Conservation (phyloP, 2,888 invertebrate genomes). For the Labia minor region DNA sequence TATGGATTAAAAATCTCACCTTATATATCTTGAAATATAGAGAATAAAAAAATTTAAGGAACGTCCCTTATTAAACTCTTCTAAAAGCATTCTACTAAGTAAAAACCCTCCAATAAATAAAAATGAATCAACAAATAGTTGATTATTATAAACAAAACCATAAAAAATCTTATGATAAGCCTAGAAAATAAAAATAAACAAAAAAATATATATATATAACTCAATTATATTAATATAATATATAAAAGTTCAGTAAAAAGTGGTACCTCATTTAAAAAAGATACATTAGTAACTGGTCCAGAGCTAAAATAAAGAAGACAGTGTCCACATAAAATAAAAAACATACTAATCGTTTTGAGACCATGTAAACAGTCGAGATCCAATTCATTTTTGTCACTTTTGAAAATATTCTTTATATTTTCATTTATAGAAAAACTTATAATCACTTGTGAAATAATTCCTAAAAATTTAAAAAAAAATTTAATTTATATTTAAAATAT, state of each 20-base stretch:
- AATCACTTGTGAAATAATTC: slow-evolving; percentile 27
- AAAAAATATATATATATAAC: slow-evolving; percentile 13
- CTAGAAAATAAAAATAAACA: slow-evolving; percentile 36
- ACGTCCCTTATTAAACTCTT: slow-evolving; percentile 54
- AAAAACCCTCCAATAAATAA: slow-evolving; percentile 59
- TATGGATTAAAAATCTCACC: slow-evolving; percentile 37
- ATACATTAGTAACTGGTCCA: slow-evolving; percentile 55
- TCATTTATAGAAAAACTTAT: slow-evolving; percentile 48
- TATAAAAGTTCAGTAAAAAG: too few relatives aligned
- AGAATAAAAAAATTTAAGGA: slow-evolving; percentile 49
- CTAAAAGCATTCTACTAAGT: slow-evolving; percentile 52
- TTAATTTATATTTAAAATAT: too few relatives aligned
- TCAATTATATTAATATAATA: neutral
- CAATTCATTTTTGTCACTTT: slow-evolving; percentile 45
- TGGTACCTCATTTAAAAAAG: slow-evolving; percentile 49
- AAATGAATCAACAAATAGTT: slow-evolving; percentile 61
- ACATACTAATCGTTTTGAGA: slow-evolving; percentile 56
- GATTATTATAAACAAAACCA: slow-evolving; percentile 53
- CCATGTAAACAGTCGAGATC: slow-evolving; percentile 51
- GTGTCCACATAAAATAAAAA: slow-evolving; percentile 55
- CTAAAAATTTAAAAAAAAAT: slow-evolving; percentile 16
- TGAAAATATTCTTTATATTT: slow-evolving; percentile 48
- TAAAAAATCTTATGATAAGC: slow-evolving; percentile 46
- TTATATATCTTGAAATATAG: slow-evolving; percentile 54
- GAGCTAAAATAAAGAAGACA: slow-evolving; percentile 53